phyloP scores from a whole-genome alignment of 2,888 invertebrate genomes.

The Oxycera nigricornis region DNA sequence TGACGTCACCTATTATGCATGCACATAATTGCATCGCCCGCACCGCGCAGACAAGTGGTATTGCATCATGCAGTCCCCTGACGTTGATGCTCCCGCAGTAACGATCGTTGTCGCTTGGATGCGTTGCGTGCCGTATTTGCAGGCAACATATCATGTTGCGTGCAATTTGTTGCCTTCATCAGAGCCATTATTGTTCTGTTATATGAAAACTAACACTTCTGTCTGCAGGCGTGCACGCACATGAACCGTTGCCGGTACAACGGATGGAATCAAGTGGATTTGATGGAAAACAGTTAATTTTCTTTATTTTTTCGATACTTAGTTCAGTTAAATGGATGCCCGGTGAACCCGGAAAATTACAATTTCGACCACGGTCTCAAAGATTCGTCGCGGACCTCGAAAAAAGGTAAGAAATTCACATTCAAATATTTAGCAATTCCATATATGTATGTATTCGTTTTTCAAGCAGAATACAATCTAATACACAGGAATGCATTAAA shows the following conservation, averaged over 20 bases:
- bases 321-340: too few relatives aligned
- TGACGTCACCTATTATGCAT: conserved; percentile 36
- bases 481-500: too few relatives aligned
- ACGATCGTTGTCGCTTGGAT: not conserved
- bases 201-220: not conserved
- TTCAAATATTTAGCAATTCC: too few relatives aligned
- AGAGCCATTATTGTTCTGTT: conserved; percentile 2
- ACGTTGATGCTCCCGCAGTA: not conserved
- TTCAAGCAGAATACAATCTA: too few relatives aligned
- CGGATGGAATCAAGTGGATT: too few relatives aligned
- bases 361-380: too few relatives aligned
- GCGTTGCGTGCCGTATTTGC: conserved; percentile 3
- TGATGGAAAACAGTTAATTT: too few relatives aligned
- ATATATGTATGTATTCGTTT: too few relatives aligned
- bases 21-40: not conserved
- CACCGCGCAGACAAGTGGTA: not conserved
- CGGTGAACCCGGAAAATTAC: too few relatives aligned
- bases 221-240: not conserved
- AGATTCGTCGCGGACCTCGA: too few relatives aligned
- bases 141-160: conserved; percentile 26
- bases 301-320: too few relatives aligned
- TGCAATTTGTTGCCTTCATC: conserved; percentile 25
- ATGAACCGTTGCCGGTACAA: conserved; percentile 4
- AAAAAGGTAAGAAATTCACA: too few relatives aligned
- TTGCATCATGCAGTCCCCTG: conserved; percentile 18